Percentiles rank a stretch among this genome's conserved stretches.
Evolutionary conservation across 2,113 vertebrate genomes (phyloP).

Genomic region (Scophthalmus maximus): DNA sequence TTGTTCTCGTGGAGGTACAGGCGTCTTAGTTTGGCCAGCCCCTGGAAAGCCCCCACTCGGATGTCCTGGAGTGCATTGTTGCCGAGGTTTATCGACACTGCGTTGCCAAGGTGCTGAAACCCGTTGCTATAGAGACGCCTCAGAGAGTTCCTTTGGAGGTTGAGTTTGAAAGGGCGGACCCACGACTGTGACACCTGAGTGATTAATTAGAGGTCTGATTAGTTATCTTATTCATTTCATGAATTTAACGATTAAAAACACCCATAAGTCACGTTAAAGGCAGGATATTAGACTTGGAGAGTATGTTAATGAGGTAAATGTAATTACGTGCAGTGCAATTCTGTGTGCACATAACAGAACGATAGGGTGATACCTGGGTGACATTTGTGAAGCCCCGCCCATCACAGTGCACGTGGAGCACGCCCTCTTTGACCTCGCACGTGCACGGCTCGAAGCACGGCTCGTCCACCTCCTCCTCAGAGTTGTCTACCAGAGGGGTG

Average conservation of each 20-base stretch:
- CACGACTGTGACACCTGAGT: conserved; percentile 92
- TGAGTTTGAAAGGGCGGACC: conserved; percentile 98
- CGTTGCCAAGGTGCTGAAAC: conserved; percentile 97
- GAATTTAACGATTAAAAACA: conserved; percentile 46
- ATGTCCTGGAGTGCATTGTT: conserved; percentile 99
- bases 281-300: conserved; percentile 53
- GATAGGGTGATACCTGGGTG: conserved; percentile 84
- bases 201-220: conserved; percentile 71
- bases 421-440: conserved; percentile 98
- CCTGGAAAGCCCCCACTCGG: conserved; percentile 94
- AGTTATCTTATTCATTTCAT: conserved; percentile 70
- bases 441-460: conserved; percentile 97
- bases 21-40: conserved; percentile 92
- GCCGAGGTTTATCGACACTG: conserved; percentile 97
- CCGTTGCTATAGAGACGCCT: conserved; percentile 98
- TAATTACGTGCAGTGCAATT: conserved; percentile 18
- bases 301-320: conserved; percentile 27
- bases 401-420: conserved; percentile 98
- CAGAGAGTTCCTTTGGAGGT: conserved; percentile 98
- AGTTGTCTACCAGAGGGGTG: conserved; percentile 95
- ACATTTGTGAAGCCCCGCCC: conserved; percentile 98
- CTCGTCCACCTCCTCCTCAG: conserved; percentile 96
- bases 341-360: not conserved
- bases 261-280: conserved; percentile 33
- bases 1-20: conserved; percentile 99